These are phyloP conservation scores for Zaprionus capensis DNA, from an alignment of 1,140 invertebrate species.

Conservation along the genomic window DNA sequence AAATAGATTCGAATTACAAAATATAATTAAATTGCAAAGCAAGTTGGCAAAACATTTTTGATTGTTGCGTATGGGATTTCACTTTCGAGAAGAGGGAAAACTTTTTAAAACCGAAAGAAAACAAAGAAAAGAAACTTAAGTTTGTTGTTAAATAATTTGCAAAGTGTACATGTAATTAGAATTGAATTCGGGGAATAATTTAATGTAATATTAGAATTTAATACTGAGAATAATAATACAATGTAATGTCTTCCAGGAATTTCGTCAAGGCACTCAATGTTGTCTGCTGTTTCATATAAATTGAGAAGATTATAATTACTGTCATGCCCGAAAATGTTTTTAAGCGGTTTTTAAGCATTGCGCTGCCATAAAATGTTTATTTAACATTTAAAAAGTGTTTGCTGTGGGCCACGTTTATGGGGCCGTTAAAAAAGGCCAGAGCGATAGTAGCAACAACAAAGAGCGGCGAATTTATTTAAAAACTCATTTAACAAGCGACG, in stretches of 20 bases:
- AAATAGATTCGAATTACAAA: conserved; percentile 2
- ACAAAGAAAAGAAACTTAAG: background rate
- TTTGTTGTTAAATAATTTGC: background rate
- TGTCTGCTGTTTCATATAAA: conserved; percentile 23
- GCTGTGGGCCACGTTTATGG: conserved; percentile 75
- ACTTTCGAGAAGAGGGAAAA: background rate
- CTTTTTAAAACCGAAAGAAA: background rate
- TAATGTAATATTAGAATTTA: background rate
- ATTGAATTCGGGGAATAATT: background rate
- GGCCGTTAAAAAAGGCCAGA: conserved; percentile 74
- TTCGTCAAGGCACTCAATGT: background rate
- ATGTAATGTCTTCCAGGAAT: background rate
- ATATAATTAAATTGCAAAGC: background rate
- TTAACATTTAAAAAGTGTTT: conserved; percentile 80
- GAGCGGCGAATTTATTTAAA: conserved; percentile 77
- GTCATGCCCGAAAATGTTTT: conserved; percentile 45
- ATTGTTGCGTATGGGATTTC: background rate
- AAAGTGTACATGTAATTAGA: background rate
- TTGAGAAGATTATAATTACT: conserved; percentile 51
- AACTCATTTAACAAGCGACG: conserved; percentile 73
- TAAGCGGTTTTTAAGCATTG: conserved; percentile 72
- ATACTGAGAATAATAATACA: background rate
- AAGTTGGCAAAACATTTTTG: conserved; percentile 2
- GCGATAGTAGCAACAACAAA: conserved; percentile 42
- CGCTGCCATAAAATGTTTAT: conserved; percentile 75